Conservation (phyloP, 2,797 vertebrate species). For the Xenops minutus region DNA sequence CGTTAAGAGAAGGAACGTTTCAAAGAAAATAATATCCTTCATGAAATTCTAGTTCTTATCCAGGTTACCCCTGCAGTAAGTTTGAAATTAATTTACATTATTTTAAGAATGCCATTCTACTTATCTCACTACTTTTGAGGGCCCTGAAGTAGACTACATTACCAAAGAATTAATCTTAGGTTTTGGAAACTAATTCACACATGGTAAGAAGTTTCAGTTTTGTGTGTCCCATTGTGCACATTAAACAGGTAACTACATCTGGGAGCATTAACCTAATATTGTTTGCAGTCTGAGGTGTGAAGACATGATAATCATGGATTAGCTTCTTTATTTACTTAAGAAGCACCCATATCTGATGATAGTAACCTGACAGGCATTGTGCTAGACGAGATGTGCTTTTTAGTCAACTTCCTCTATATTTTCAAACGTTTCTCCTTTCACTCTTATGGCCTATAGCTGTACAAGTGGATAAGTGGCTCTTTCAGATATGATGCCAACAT, state of each 20-base stretch:
- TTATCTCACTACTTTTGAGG: background rate
- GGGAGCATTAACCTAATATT: background rate
- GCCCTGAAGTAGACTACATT: accelerated
- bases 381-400: slow-evolving; percentile 34
- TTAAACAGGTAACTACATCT: background rate
- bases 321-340: background rate
- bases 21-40: background rate
- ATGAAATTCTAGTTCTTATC: background rate
- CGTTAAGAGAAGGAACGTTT: background rate
- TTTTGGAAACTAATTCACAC: background rate
- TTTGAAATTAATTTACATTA: background rate
- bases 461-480: slow-evolving; percentile 59
- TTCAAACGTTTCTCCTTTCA: slow-evolving; percentile 57
- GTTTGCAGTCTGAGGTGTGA: background rate
- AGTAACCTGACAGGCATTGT: slow-evolving; percentile 35
- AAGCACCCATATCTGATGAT: background rate
- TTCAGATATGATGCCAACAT: slow-evolving; percentile 70
- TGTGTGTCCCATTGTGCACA: background rate
- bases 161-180: background rate
- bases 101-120: background rate
- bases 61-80: background rate
- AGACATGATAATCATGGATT: background rate
- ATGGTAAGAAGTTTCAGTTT: background rate
- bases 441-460: slow-evolving; percentile 48
- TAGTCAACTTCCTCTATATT: slow-evolving; percentile 54